A percentile compares a stretch with the other conserved stretches of the same genome.
Conservation (phyloP, 1,140 invertebrate genomes). For the Papilio machaon region DNA sequence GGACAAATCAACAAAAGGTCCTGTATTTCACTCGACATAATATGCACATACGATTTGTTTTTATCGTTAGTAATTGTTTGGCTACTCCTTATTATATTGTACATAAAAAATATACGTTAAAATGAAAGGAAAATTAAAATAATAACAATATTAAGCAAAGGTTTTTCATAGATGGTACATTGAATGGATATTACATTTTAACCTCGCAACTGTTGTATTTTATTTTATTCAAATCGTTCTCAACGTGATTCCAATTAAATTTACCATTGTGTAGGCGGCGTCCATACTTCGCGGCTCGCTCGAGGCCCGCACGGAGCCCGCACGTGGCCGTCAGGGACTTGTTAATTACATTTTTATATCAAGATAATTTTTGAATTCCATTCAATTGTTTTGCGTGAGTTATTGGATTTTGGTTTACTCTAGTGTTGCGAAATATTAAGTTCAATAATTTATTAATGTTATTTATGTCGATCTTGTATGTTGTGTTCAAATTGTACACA, state of each 20-base stretch:
- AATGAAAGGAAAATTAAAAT: too few species aligned
- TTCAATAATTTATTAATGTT: not conserved
- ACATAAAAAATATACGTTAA: too few species aligned
- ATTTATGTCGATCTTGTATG: too few species aligned
- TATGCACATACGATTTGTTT: too few species aligned
- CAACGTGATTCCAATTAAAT: constrained; percentile 4
- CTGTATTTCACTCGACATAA: too few species aligned
- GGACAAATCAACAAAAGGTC: too few species aligned
- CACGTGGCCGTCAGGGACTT: not conserved
- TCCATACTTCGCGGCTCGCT: not conserved
- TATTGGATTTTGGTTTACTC: not conserved
- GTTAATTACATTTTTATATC: constrained; percentile 3
- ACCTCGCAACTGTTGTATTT: not conserved
- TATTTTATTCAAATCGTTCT: not conserved
- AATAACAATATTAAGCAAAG: not conserved
- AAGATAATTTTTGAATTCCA: not conserved
- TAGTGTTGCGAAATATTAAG: not conserved
- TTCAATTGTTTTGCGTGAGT: not conserved
- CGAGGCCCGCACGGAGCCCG: not conserved
- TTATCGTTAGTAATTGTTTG: too few species aligned
- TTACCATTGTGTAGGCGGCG: not conserved
- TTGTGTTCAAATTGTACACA: too few species aligned
- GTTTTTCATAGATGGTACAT: not conserved
- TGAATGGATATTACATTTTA: not conserved
- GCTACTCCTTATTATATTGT: too few species aligned